Base-by-base conservation (phyloP, 2,888 invertebrate species). In the Acrocyrtus sp. region DNA sequence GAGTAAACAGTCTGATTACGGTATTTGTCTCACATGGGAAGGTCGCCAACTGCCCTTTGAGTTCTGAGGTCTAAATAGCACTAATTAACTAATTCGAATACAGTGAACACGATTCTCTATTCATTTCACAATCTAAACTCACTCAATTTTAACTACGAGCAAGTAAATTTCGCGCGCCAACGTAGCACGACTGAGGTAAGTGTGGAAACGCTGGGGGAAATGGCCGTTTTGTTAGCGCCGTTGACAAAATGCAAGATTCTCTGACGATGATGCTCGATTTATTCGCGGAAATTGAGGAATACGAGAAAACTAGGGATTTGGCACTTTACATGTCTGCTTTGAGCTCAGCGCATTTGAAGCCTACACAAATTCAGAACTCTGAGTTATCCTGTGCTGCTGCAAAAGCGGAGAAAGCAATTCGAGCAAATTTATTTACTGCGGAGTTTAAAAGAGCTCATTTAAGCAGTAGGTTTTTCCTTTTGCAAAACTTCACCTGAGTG, bases 391-490 rank as follows among this genome's bases (percentile, higher is more conserved):
- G 6, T 39, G 39, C 39, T 39, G 6, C 6, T 15, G 8, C 12
- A n/a, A n/a, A n/a, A n/a, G n/a, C n/a, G n/a, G n/a, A n/a, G n/a
- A n/a, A n/a, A n/a, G 34, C 34, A 34, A 34, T 34, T 34, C 5
- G 6, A 34, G 12, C 5, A 1, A 73, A 47, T n/a, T 15, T 73
- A 3, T 54, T 73, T 5, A 0, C 24, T 24, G 17, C n/a, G 1
- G 53, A 72, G n/a, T 72, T 61, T 22, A 6, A 61, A 22, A 2
- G 1, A 1, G 60, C 67, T 3, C 15, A 1, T 73, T 67, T 34
- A 51, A 48, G 17, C 67, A 68, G 48, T 68, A 51, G 65, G 67
- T 73, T 0, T 73, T 67, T 24, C 73, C 73, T n/a, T 73, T 61
- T 56, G 73, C 61, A 1, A 5, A 34, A 1, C 3, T 22, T 12